phyloP scores from a whole-genome alignment of 2,888 invertebrate species.

The Mimumesa dahlbomi region DNA sequence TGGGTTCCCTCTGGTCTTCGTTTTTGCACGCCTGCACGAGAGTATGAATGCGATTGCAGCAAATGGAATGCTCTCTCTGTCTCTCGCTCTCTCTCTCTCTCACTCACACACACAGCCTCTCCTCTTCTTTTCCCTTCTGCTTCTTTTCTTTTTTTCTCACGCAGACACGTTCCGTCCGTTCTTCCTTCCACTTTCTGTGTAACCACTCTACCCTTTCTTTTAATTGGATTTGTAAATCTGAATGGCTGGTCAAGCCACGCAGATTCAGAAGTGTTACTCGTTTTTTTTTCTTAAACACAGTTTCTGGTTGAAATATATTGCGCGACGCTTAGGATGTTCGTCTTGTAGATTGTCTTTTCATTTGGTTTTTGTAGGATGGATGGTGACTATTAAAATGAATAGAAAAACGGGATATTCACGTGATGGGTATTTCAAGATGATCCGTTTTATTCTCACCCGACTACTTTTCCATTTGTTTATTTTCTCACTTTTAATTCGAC shows the following conservation, averaged over 20 bases:
- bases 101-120: conserved; percentile 20
- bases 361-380: too few relatives aligned
- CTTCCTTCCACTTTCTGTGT: conserved; percentile 1
- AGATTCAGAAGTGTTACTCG: background rate
- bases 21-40: conserved; percentile 17
- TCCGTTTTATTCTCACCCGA: too few relatives aligned
- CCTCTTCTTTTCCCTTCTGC: conserved; percentile 1
- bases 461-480: too few relatives aligned
- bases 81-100: conserved; percentile 4
- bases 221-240: conserved; percentile 7
- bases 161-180: background rate
- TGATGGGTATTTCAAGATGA: too few relatives aligned
- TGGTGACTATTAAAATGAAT: too few relatives aligned
- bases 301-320: background rate
- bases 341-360: too few relatives aligned
- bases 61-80: conserved; percentile 46
- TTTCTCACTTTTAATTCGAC: too few relatives aligned
- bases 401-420: too few relatives aligned
- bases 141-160: conserved; percentile 15
- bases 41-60: conserved; percentile 43
- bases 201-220: conserved; percentile 8
- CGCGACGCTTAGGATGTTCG: background rate
- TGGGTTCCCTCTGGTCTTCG: conserved; percentile 4
- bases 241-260: background rate
- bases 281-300: background rate